A percentile compares a stretch with the other conserved stretches of the same genome.
Evolutionary conservation across 2,888 invertebrate species (phyloP).

Genomic region (Eretmocerus hayati): DNA sequence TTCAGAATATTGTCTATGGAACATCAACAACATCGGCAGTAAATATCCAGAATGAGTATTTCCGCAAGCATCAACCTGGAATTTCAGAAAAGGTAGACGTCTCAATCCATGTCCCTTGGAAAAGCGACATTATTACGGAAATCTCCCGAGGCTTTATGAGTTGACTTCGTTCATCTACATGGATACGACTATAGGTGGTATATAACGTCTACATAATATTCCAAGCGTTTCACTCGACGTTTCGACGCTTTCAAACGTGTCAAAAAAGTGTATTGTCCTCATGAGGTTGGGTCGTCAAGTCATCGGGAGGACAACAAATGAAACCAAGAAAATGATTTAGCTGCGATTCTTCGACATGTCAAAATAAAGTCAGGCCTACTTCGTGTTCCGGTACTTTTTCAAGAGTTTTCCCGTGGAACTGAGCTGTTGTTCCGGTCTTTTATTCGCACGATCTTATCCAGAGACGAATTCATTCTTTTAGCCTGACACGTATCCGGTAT

Average conservation of each 20-base stretch:
- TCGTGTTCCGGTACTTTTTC: constrained; percentile 28
- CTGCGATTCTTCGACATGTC: constrained; percentile 38
- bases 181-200: not conserved
- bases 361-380: constrained; percentile 27
- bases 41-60: too few species aligned
- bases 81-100: constrained; percentile 18
- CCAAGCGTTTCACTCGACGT: constrained; percentile 4
- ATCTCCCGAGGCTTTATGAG: constrained; percentile 8
- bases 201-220: too few species aligned
- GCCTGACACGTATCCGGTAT: too few species aligned
- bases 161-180: constrained; percentile 29
- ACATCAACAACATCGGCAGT: too few species aligned
- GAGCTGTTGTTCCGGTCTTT: too few species aligned
- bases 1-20: too few species aligned
- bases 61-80: too few species aligned
- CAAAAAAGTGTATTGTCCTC: constrained; percentile 7
- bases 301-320: not conserved
- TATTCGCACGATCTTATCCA: too few species aligned
- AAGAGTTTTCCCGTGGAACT: constrained; percentile 1
- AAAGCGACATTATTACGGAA: not conserved
- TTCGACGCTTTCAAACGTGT: constrained; percentile 6
- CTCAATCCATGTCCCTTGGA: too few species aligned
- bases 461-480: too few species aligned
- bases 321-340: constrained; percentile 33
- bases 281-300: constrained; percentile 2